A percentile compares a stretch with the other conserved stretches of the same genome.
Conservation (phyloP, 2,888 invertebrate species). For the Megaustenia siamemsis region DNA sequence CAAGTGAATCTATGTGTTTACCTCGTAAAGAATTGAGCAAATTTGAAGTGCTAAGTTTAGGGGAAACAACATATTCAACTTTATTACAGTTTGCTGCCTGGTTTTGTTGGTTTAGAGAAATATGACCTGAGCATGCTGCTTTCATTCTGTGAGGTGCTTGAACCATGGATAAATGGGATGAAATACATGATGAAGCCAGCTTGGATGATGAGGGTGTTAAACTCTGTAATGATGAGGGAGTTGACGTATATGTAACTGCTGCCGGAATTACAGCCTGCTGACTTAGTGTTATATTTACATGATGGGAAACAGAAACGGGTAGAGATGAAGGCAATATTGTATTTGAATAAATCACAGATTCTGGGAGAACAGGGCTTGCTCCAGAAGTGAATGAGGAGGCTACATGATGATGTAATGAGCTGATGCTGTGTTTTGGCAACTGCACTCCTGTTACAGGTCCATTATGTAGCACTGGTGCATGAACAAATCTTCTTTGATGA, state of each 20-base stretch:
- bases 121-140: not conserved
- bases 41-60: constrained; percentile 45
- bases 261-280: not conserved
- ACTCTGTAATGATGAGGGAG: not conserved
- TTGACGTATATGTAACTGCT: not conserved
- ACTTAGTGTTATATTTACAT: not conserved
- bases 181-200: not conserved
- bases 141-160: constrained; percentile 22
- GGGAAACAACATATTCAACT: constrained; percentile 15
- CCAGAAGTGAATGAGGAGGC: not conserved
- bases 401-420: not conserved
- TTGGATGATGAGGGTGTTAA: not conserved
- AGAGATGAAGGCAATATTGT: not conserved
- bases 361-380: not conserved
- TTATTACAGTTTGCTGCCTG: constrained; percentile 44
- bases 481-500: not conserved
- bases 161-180: not conserved
- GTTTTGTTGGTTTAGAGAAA: constrained; percentile 14
- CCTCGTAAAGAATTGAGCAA: constrained; percentile 57
- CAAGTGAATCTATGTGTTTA: constrained; percentile 46
- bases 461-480: not conserved
- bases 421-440: not conserved
- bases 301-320: constrained; percentile 18
- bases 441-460: not conserved
- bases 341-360: constrained; percentile 44